Evolutionary conservation across 2,113 vertebrate genomes (phyloP), one percentile per base, ranked within the genome.

Genomic region (Diphyllodes magnificus): DNA sequence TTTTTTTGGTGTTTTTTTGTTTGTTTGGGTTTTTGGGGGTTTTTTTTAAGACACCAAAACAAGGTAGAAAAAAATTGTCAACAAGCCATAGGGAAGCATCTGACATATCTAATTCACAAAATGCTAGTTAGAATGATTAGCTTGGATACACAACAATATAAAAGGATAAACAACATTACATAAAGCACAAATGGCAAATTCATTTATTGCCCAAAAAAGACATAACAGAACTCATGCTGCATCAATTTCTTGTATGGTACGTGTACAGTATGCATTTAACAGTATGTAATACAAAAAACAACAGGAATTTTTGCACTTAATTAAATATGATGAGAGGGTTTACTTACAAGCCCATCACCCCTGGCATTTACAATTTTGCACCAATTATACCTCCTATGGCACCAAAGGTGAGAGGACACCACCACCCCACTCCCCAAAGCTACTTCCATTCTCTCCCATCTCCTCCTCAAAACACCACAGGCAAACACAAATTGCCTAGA

Each of bases 401-500:
- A 75, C 10, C 37, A n/a, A 25, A 71, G 33, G 7, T 28, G 23
- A 70, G 18, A 44, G 11, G 23, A 37, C 6, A 53, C 1, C 4
- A 51, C 11, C 13, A 11, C 2, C 7, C 6, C 11, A n/a, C 0
- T 1, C 3, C 9, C 2, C 4, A 27, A 40, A 64, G 25, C 8
- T 30, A 33, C 10, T 5, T 15, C 3, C 3, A 11, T 35, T 86
- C 20, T 51, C 28, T 28, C 27, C 3, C 7, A 22, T 6, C 9
- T 53, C 22, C 10, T 61, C 22, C 57, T 22, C 22, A 37, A 63
- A 85, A 61, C 15, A 70, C 21, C 5, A 9, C 15, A 78, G 12
- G 39, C 5, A 88, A 73, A 28, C 13, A 50, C 23, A 51, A 63
- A n/a, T 6, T 45, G 4, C 13, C 23, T 82, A 39, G 19, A 35